Evolutionary conservation across 2,888 invertebrate genomes (phyloP), one percentile per base, ranked within the genome.

Genomic region (Sinodicranocentrus sp.): DNA sequence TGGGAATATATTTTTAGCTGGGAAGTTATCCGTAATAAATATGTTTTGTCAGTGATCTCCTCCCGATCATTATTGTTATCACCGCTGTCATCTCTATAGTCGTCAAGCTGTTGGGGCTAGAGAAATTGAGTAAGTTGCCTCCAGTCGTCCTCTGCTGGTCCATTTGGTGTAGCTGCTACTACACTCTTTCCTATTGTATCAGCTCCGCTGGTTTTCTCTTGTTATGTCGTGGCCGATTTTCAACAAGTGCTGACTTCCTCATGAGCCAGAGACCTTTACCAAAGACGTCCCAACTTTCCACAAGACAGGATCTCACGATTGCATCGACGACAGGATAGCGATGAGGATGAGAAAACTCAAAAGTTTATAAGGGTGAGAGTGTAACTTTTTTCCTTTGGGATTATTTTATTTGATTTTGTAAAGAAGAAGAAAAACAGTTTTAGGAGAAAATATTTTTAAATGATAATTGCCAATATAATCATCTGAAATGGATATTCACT

Each of bases 301-400:
- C 83, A 44, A 77, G 82, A 77, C 85, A 87, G 65, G 86, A n/a
- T 85, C 39, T 88, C 88, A 10, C 70, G 87, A 21, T 75, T 88
- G 15, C 88, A 88, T 67, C 86, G 88, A 43, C 72, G 88, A 73
- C 88, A 88, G 79, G 88, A 88, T 77, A 85, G 84, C 76, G 88
- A 87, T 71, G 87, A 88, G 67, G 88, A 88, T 84, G 88, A 88
- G 78, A 88, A 87, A 85, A 88, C 88, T 3, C 87, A 87, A 13
- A 80, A 85, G 76, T 88, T 88, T 78, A 87, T 88, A 72, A 82
- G 87, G 87, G 88, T 88, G 84, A 87, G 87, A 61, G 25, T 25
- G n/a, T n/a, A n/a, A n/a, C n/a, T n/a, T n/a, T n/a, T n/a, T n/a
- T n/a, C n/a, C n/a, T n/a, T n/a, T n/a, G n/a, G n/a, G n/a, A n/a